Base-by-base conservation (phyloP, 2,797 vertebrate species). In the Crocidura indochinensis region DNA sequence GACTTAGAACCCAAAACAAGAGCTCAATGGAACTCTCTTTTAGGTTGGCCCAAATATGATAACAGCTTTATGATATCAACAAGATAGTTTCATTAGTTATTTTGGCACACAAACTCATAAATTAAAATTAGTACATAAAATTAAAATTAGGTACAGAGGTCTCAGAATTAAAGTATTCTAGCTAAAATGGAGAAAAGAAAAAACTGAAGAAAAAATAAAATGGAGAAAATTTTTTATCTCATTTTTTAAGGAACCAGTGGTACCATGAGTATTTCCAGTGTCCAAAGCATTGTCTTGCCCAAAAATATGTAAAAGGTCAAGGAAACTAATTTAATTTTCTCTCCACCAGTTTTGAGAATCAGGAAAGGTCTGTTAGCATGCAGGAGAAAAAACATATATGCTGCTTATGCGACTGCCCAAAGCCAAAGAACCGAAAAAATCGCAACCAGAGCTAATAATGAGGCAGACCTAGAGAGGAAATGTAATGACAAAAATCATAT, bases 181-280 rank as follows among this genome's bases (percentile, higher is more conserved):
- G n/a, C 47, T 56, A 68, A 94, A 89, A 56, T 79, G 12, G n/a
- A n/a, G n/a, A n/a, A n/a, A n/a, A n/a, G n/a, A n/a, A 68, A 94
- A 89, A 56, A n/a, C n/a, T 79, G 11, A 38, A 62, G 12, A 19
- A 60, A 74, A 84, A 22, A 27, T 6, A 53, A 51, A 74, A 87
- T 29, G 78, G 38, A 62, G 12, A 19, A 60, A 62, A 69, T 84
- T 84, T 68, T 38, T 56, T 81, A 3, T 75, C 29, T 90, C 27
- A 82, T 89, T 27, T 69, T 67, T n/a, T 67, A 69, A 62, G 62
- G 51, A 95, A 51, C 38, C 12, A 73, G 29, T 46, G 22, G 4
- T 8, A 20, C 27, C 14, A 29, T 51, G n/a, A 65, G 47, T 53
- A 38, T 77, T 92, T 73, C 29, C 26, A 46, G 38, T 11, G 22